These are phyloP conservation scores for Galerucella pusilla DNA, from an alignment of 2,888 invertebrate genomes.

Conservation along the genomic window DNA sequence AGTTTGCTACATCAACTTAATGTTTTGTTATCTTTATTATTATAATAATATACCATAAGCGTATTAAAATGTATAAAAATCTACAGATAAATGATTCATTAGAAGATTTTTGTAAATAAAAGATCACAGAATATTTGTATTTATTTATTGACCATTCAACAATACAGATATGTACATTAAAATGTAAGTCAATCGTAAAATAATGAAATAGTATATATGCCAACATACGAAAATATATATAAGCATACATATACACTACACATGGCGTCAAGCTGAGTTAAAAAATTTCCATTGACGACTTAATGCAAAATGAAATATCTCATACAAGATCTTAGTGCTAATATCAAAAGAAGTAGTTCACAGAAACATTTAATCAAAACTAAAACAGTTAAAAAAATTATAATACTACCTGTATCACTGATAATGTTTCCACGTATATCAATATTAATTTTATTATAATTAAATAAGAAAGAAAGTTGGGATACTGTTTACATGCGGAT, in stretches of 20 bases:
- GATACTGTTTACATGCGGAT: too few relatives aligned
- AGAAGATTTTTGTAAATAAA: background rate
- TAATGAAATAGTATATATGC: slow-evolving; percentile 36
- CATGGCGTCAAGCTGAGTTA: slow-evolving; percentile 37
- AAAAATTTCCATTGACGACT: slow-evolving; percentile 30
- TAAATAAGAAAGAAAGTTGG: too few relatives aligned
- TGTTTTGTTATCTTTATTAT: too few relatives aligned
- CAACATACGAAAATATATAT: slow-evolving; percentile 33
- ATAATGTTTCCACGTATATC: too few relatives aligned
- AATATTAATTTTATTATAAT: too few relatives aligned
- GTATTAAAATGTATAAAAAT: too few relatives aligned
- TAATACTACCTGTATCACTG: too few relatives aligned
- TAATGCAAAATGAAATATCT: slow-evolving; percentile 13
- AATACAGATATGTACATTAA: slow-evolving; percentile 44
- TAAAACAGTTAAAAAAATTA: background rate
- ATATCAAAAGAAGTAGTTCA: background rate
- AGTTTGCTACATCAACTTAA: too few relatives aligned
- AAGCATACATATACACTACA: slow-evolving; percentile 37
- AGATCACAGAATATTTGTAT: slow-evolving; percentile 15
- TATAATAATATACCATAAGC: too few relatives aligned
- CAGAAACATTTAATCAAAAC: background rate
- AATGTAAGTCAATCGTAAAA: slow-evolving; percentile 37
- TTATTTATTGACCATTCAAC: slow-evolving; percentile 43
- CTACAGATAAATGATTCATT: background rate
- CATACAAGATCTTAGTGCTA: background rate